phyloP scores from a whole-genome alignment of 2,113 vertebrate species.

The Tragulus kanchil region DNA sequence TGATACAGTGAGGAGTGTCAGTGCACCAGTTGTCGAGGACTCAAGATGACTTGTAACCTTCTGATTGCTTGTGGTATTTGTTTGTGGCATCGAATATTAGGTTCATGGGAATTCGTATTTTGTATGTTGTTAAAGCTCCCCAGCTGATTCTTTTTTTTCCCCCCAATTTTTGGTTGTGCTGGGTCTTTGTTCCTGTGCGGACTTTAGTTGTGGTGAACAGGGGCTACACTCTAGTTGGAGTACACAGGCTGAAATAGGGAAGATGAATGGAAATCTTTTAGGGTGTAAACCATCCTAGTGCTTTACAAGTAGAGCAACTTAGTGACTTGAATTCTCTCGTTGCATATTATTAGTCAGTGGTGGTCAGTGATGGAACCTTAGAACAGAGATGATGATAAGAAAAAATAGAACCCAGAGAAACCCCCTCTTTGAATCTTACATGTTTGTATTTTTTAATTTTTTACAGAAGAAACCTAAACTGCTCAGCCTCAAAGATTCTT shows the following conservation, averaged over 20 bases:
- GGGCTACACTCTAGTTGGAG: background rate
- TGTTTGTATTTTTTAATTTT: slow-evolving; percentile 29
- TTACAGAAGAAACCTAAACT: slow-evolving; percentile 97
- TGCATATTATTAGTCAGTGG: background rate
- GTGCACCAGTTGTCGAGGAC: background rate
- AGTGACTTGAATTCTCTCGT: background rate
- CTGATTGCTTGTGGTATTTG: background rate
- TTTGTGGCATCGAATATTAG: background rate
- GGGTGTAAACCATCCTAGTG: background rate
- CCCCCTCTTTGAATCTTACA: background rate
- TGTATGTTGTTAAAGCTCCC: background rate
- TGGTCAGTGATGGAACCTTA: background rate
- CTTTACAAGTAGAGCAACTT: background rate
- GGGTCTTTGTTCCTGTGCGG: background rate
- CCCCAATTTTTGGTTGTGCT: background rate
- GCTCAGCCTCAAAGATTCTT: slow-evolving; percentile 93
- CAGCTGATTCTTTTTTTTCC: background rate
- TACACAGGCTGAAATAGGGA: background rate
- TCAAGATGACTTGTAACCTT: slow-evolving; percentile 18
- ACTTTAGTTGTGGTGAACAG: background rate
- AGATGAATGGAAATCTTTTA: background rate
- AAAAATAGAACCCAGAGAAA: background rate
- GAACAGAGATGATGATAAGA: background rate
- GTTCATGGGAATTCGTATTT: background rate
- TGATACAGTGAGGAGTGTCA: background rate